phyloP scores from a whole-genome alignment of 2,888 invertebrate species.

The Drosophila multiciliata region DNA sequence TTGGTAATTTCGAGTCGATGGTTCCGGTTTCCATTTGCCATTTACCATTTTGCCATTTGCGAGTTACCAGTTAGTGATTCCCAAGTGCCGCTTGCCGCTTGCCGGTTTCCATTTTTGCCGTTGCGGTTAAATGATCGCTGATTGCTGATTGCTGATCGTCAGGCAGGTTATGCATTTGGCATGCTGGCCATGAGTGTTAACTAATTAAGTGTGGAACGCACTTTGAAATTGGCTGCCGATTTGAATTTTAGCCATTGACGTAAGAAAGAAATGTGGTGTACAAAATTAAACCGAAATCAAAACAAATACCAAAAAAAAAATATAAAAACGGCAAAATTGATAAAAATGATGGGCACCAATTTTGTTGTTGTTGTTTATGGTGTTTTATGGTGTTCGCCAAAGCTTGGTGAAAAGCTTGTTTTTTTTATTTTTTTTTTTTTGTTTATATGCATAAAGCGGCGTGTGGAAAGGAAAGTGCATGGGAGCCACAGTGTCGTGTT shows the following conservation, averaged over 20 bases:
- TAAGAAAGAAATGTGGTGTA: slow-evolving; percentile 20
- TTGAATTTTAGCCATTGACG: slow-evolving; percentile 40
- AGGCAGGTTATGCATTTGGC: slow-evolving; percentile 68
- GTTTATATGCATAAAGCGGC: slow-evolving; percentile 49
- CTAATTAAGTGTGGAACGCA: slow-evolving; percentile 65
- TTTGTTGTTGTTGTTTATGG: slow-evolving; percentile 2
- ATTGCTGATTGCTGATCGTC: slow-evolving; percentile 16
- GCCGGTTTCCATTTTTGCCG: slow-evolving; percentile 28
- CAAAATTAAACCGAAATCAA: background rate
- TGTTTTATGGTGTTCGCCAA: slow-evolving; percentile 20
- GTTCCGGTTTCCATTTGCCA: slow-evolving; percentile 67
- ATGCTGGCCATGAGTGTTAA: slow-evolving; percentile 60
- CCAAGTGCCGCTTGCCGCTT: slow-evolving; percentile 26
- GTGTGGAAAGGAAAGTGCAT: slow-evolving; percentile 60
- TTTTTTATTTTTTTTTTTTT: slow-evolving; percentile 3
- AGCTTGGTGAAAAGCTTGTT: slow-evolving; percentile 49
- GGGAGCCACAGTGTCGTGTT: slow-evolving; percentile 26
- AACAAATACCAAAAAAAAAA: background rate
- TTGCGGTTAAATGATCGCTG: slow-evolving; percentile 60
- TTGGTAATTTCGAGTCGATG: slow-evolving; percentile 41
- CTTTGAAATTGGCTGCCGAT: slow-evolving; percentile 35
- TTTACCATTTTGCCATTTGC: slow-evolving; percentile 10
- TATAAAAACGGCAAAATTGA: slow-evolving; percentile 34
- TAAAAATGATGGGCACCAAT: slow-evolving; percentile 61
- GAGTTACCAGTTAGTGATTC: slow-evolving; percentile 36